Evolutionary conservation across 2,113 vertebrate genomes (phyloP).

Genomic region (Chaetorhynchus papuensis): DNA sequence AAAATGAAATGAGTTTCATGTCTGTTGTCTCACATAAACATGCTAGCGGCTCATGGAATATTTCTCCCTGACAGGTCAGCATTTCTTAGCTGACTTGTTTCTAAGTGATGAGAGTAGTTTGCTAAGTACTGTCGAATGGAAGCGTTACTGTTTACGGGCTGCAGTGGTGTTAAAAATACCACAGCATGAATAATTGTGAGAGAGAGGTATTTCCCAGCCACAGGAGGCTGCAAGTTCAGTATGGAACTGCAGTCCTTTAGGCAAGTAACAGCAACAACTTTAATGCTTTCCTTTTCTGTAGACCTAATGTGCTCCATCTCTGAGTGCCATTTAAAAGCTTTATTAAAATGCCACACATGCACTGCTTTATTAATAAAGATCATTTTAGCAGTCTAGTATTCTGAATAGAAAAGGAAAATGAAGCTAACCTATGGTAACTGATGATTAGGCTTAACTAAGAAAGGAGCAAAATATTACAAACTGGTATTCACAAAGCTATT

Average conservation of each 20-base stretch:
- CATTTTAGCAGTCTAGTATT: background rate
- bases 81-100: background rate
- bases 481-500: background rate
- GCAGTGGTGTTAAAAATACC: background rate
- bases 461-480: background rate
- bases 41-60: background rate
- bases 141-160: background rate
- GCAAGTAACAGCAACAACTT: background rate
- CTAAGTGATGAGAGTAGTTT: background rate
- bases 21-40: background rate
- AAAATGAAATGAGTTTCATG: background rate
- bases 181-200: background rate
- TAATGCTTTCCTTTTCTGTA: background rate
- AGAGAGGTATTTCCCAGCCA: background rate
- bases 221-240: background rate
- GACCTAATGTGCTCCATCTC: background rate
- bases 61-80: background rate
- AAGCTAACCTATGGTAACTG: background rate
- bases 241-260: background rate
- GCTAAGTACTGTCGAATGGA: background rate
- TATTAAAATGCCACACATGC: background rate
- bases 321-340: constrained; percentile 1
- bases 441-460: constrained; percentile 4
- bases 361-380: constrained; percentile 11
- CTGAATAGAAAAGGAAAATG: constrained; percentile 26